A percentile compares a stretch with the other conserved stretches of the same genome.
Evolutionary conservation across 2,797 vertebrate genomes (phyloP).

Genomic region (Clamator glandarius): DNA sequence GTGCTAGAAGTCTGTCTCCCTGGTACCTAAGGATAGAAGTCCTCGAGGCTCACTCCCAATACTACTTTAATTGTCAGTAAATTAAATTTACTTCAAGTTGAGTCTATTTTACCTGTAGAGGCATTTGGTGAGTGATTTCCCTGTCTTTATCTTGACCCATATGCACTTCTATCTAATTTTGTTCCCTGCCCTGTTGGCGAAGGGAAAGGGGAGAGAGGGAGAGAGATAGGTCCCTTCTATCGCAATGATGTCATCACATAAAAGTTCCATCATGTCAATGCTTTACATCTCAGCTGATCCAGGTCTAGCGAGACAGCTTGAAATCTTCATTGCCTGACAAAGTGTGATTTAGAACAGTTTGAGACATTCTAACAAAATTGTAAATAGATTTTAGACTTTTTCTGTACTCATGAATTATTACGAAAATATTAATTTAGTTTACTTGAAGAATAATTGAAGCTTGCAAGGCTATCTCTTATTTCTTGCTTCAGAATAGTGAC

Average conservation of each 20-base stretch:
- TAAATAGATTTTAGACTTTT: not conserved
- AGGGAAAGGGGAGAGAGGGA: not conserved
- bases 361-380: not conserved
- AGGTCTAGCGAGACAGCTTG: not conserved
- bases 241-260: not conserved
- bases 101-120: not conserved
- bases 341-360: not conserved
- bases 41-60: not conserved
- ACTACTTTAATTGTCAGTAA: not conserved
- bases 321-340: not conserved
- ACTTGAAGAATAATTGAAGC: not conserved
- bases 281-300: not conserved
- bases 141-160: not conserved
- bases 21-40: not conserved
- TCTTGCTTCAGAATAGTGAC: not conserved
- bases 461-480: not conserved
- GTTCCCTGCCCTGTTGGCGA: not conserved
- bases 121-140: not conserved
- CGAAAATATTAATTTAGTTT: not conserved
- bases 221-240: not conserved
- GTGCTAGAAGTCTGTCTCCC: not conserved
- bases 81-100: not conserved
- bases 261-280: not conserved
- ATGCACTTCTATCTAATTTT: not conserved
- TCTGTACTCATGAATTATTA: not conserved